These are phyloP conservation scores for Fulica atra DNA, from an alignment of 2,113 vertebrate species.

Conservation along the genomic window DNA sequence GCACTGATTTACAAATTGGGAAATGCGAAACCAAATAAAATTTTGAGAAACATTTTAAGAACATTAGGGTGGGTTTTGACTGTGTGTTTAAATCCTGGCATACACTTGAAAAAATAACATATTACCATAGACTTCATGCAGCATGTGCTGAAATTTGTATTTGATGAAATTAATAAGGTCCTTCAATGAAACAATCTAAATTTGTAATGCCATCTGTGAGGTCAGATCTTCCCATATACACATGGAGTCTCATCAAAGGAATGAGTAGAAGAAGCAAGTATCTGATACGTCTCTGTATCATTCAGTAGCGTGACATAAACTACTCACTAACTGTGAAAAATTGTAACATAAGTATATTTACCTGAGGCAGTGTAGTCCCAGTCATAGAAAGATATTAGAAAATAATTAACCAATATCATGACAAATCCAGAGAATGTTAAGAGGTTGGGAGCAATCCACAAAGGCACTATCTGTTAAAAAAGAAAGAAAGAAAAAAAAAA, in stretches of 20 bases:
- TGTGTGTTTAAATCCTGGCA: not conserved
- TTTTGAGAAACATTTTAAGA: not conserved
- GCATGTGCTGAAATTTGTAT: not conserved
- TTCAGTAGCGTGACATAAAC: not conserved
- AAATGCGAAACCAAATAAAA: not conserved
- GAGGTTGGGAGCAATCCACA: constrained; percentile 75
- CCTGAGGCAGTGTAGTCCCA: constrained; percentile 72
- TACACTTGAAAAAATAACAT: not conserved
- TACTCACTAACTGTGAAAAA: not conserved
- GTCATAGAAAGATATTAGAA: constrained; percentile 71
- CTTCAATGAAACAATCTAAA: not conserved
- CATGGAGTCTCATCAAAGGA: not conserved
- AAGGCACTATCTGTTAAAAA: constrained; percentile 67
- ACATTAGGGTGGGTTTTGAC: not conserved
- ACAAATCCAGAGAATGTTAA: constrained; percentile 75
- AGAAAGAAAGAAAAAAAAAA: not conserved
- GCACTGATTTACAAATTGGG: not conserved
- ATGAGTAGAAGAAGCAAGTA: not conserved
- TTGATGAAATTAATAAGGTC: not conserved
- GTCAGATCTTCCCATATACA: not conserved
- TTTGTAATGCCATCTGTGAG: not conserved
- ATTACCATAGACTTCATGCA: not conserved
- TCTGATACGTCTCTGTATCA: not conserved
- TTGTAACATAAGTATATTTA: constrained; percentile 4
- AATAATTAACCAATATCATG: constrained; percentile 74